A percentile compares a stretch with the other conserved stretches of the same genome.
These are phyloP conservation scores for Theropithecus gelada DNA, from an alignment of 2,113 vertebrate genomes.

Conservation along the genomic window DNA sequence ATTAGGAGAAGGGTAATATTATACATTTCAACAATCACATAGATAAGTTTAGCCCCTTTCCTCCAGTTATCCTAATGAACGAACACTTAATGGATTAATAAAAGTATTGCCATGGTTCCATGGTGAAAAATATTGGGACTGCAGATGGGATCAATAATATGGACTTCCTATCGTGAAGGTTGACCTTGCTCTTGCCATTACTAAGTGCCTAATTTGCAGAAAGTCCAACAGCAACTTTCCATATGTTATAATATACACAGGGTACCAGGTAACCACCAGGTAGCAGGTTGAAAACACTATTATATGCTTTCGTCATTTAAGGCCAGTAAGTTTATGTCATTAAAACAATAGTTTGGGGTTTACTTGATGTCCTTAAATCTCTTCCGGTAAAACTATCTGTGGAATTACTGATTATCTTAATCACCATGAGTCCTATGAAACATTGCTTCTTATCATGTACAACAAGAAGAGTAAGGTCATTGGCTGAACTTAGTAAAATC, in stretches of 20 bases:
- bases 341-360: not conserved
- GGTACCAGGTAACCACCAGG: fast-evolving
- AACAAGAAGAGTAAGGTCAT: not conserved
- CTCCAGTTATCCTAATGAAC: not conserved
- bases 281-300: not conserved
- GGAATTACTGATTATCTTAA: not conserved
- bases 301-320: not conserved
- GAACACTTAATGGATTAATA: not conserved
- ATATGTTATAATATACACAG: not conserved
- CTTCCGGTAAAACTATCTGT: not conserved
- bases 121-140: not conserved
- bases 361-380: not conserved
- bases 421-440: not conserved
- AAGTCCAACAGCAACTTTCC: not conserved
- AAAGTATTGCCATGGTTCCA: not conserved
- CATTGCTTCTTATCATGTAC: not conserved
- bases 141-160: not conserved
- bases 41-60: not conserved
- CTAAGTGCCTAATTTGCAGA: not conserved
- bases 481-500: not conserved
- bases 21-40: not conserved
- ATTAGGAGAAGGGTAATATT: not conserved
- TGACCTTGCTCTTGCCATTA: not conserved
- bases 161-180: not conserved
- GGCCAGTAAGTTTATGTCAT: not conserved